Evolutionary conservation across 1,140 invertebrate species (phyloP).

Genomic region (Formica exsecta): DNA sequence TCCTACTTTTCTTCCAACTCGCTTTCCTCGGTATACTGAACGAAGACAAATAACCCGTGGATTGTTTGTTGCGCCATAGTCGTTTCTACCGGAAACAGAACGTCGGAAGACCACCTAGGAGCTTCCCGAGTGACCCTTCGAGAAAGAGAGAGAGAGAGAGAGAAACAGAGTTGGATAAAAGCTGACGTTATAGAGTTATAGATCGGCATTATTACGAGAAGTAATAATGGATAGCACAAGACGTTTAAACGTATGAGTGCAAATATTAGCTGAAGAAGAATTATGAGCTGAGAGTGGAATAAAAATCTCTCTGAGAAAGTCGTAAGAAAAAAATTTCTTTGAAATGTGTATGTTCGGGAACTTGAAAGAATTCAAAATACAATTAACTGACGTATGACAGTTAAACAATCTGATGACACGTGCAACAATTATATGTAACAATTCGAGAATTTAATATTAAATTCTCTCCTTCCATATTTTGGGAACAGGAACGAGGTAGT

Average conservation of each 20-base stretch:
- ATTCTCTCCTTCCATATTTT: not conserved
- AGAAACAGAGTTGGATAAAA: constrained; percentile 18
- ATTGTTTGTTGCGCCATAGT: constrained; percentile 57
- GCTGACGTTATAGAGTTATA: constrained; percentile 36
- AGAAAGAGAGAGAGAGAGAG: constrained; percentile 24
- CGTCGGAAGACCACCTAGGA: constrained; percentile 45
- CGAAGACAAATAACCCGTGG: constrained; percentile 62
- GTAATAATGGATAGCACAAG: constrained; percentile 29
- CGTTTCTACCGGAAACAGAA: constrained; percentile 57
- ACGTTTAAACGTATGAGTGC: not conserved
- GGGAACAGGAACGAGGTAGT: not conserved
- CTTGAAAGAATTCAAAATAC: not conserved
- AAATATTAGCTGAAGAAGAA: not conserved
- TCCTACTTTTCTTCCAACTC: constrained; percentile 24
- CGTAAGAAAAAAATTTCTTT: not conserved
- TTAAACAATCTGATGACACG: not conserved
- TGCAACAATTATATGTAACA: not conserved
- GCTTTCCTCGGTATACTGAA: constrained; percentile 47
- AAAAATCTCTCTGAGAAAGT: not conserved
- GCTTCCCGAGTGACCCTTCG: constrained; percentile 42
- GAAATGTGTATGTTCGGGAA: not conserved
- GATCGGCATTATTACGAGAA: constrained; percentile 29
- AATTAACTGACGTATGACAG: not conserved
- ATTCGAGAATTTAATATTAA: not conserved
- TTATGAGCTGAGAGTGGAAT: not conserved